Percentiles rank a stretch among this genome's conserved stretches.
These are phyloP conservation scores for Anoura caudifer DNA, from an alignment of 2,113 vertebrate genomes.

Conservation along the genomic window DNA sequence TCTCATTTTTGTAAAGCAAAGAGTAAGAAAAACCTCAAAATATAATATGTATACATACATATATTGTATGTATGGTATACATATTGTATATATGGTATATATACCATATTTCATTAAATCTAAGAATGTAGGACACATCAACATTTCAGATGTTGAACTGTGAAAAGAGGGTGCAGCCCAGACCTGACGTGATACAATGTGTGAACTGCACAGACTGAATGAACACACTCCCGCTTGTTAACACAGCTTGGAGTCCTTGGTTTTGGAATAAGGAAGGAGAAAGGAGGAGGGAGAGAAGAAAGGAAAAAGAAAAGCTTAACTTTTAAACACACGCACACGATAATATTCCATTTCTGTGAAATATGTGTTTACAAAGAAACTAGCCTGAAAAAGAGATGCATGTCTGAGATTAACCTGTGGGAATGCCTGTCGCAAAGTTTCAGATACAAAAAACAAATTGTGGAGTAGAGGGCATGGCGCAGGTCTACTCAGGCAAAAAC, in stretches of 20 bases:
- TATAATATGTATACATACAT: neutral
- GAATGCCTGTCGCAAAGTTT: neutral
- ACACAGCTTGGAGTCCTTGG: neutral
- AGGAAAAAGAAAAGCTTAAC: neutral
- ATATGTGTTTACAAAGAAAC: neutral
- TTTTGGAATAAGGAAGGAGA: neutral
- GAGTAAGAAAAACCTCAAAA: neutral
- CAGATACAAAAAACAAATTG: neutral
- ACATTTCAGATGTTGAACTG: neutral
- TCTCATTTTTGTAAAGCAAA: constrained; percentile 3
- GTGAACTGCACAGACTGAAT: neutral
- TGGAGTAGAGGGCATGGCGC: neutral
- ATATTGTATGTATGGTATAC: neutral
- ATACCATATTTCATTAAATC: neutral
- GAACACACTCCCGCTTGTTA: neutral
- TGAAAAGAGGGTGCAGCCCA: neutral
- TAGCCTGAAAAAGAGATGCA: neutral
- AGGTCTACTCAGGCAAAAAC: neutral
- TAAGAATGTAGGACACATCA: neutral
- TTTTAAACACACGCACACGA: too few species aligned
- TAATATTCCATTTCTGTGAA: neutral
- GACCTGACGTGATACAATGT: neutral
- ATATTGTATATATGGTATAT: neutral
- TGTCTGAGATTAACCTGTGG: neutral
- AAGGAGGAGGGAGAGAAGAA: neutral